Conservation (phyloP, 23 tunicate species). For the Phallusia fumigata region DNA sequence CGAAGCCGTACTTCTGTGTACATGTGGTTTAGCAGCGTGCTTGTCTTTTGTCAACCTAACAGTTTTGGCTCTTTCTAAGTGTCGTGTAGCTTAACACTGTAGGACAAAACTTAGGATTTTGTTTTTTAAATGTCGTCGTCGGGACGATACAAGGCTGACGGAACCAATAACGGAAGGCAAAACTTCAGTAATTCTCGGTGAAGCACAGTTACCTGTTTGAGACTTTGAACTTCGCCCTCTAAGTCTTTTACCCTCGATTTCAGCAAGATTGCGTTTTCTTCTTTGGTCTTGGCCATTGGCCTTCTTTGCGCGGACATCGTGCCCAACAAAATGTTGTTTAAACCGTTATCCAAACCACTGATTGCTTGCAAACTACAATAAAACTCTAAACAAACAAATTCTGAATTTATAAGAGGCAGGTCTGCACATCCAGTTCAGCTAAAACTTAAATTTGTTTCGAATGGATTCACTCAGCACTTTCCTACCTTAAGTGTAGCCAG, state of each 20-base stretch:
- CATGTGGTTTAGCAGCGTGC: constrained; percentile 4
- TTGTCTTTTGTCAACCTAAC: background rate
- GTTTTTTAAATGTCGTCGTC: too few species aligned
- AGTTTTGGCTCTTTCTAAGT: background rate
- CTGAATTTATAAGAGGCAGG: too few species aligned
- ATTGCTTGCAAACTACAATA: too few species aligned
- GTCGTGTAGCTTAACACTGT: too few species aligned
- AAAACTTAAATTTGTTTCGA: too few species aligned
- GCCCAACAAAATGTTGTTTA: too few species aligned
- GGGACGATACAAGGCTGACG: too few species aligned
- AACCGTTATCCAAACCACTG: too few species aligned
- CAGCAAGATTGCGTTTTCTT: constrained; percentile 40
- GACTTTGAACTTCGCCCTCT: constrained; percentile 67
- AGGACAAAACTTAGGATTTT: too few species aligned
- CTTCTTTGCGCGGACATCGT: background rate
- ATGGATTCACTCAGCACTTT: background rate
- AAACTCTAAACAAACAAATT: too few species aligned
- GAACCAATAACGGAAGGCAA: too few species aligned
- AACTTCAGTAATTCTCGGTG: background rate
- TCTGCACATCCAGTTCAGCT: too few species aligned
- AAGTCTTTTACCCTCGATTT: constrained; percentile 62
- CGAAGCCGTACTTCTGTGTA: background rate
- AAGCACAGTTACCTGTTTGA: constrained; percentile 53
- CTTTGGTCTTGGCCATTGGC: constrained; percentile 13
- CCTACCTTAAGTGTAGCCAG: background rate